A percentile compares a stretch with the other conserved stretches of the same genome.
Evolutionary conservation across 2,888 invertebrate species (phyloP).

Genomic region (Myathropa florea): DNA sequence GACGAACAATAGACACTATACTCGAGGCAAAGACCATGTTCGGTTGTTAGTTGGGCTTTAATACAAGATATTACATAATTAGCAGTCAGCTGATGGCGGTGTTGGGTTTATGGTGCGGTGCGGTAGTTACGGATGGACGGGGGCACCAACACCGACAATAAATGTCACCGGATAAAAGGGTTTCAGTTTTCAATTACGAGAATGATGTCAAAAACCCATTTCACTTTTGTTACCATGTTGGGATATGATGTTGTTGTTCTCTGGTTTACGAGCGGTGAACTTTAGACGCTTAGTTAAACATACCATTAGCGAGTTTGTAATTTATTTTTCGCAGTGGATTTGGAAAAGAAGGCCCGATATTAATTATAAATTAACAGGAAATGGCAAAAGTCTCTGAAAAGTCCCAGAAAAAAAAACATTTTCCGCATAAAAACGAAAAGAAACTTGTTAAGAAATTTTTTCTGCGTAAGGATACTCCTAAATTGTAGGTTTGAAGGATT

Average conservation of each 20-base stretch:
- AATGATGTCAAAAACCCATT: slow-evolving; percentile 60
- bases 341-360: background rate
- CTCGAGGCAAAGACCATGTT: background rate
- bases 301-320: slow-evolving; percentile 27
- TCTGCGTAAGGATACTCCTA: background rate
- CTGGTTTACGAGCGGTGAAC: slow-evolving; percentile 7
- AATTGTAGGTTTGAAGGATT: background rate
- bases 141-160: slow-evolving; percentile 46
- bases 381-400: background rate
- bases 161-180: slow-evolving; percentile 70
- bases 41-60: slow-evolving; percentile 40
- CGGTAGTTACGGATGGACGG: background rate
- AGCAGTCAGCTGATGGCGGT: slow-evolving; percentile 44
- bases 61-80: slow-evolving; percentile 64
- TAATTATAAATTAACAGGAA: background rate
- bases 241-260: background rate
- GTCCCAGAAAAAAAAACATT: background rate
- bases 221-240: slow-evolving; percentile 42
- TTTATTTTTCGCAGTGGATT: background rate
- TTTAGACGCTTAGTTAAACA: slow-evolving; percentile 28
- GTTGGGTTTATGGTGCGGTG: slow-evolving; percentile 16
- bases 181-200: slow-evolving; percentile 67
- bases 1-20: background rate
- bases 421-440: background rate
- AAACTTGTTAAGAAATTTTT: background rate